Conservation (phyloP, 1,140 invertebrate genomes). For the Solenopsis invicta region DNA sequence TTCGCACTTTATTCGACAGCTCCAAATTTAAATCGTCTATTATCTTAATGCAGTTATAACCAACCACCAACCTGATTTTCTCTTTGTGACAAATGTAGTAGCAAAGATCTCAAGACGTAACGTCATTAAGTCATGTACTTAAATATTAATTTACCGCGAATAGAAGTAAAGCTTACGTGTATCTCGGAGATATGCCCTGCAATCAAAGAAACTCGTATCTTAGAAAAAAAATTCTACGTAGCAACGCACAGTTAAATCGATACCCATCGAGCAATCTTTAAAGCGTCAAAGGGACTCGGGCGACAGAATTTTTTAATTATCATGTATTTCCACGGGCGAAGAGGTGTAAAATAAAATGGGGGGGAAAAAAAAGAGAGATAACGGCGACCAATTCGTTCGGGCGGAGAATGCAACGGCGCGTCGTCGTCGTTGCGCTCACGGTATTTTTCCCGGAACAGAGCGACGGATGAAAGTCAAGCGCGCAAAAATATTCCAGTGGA, state of each 20-base stretch:
- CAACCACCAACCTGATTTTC: background rate
- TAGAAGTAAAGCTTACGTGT: background rate
- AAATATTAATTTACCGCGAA: background rate
- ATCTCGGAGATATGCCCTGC: background rate
- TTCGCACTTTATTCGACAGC: background rate
- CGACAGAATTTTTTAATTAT: conserved; percentile 56
- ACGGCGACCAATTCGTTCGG: background rate
- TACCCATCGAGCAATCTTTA: background rate
- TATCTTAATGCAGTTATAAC: conserved; percentile 25
- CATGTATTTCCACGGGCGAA: background rate
- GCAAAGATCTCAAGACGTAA: background rate
- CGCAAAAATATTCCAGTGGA: conserved; percentile 37
- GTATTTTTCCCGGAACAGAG: conserved; percentile 18
- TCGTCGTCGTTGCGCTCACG: background rate
- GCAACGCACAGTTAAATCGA: background rate
- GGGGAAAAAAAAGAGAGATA: background rate
- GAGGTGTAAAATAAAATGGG: conserved; percentile 11
- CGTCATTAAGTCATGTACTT: background rate
- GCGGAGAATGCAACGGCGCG: background rate
- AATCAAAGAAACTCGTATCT: background rate
- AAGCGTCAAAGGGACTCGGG: background rate
- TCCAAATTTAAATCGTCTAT: background rate
- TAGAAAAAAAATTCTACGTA: background rate
- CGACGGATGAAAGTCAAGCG: conserved; percentile 43
- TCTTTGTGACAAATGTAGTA: background rate